These are phyloP conservation scores for Petrocephalus schoutedeni DNA, from an alignment of 2,797 vertebrate genomes.

Conservation along the genomic window DNA sequence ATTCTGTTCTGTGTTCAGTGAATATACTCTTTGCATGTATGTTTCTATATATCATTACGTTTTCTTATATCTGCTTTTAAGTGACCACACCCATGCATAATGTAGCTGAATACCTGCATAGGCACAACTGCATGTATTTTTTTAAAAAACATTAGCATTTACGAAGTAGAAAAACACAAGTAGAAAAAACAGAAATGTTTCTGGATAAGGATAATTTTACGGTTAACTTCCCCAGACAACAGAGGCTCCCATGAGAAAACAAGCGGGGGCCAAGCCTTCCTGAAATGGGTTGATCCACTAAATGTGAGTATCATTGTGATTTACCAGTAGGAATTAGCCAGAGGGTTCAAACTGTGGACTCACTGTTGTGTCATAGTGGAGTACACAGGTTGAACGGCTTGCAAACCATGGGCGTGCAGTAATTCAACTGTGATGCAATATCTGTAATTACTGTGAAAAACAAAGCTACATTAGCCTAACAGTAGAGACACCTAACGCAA, in stretches of 20 bases:
- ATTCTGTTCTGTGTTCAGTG: not conserved
- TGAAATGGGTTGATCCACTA: constrained; percentile 22
- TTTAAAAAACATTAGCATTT: not conserved
- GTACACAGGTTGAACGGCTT: not conserved
- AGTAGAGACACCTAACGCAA: not conserved
- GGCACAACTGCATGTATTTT: not conserved
- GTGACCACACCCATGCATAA: not conserved
- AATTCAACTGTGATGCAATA: not conserved
- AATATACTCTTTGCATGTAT: not conserved
- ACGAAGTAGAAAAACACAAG: constrained; percentile 24
- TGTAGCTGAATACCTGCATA: not conserved
- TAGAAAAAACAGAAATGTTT: constrained; percentile 30
- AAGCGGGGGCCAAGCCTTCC: constrained; percentile 33
- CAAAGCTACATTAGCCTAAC: too few relatives aligned
- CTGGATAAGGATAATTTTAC: constrained; percentile 27
- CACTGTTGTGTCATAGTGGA: constrained; percentile 17
- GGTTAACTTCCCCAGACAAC: constrained; percentile 37
- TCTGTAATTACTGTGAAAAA: not conserved
- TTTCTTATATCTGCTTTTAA: not conserved
- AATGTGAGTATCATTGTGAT: constrained; percentile 4
- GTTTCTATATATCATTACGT: not conserved
- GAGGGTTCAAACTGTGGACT: constrained; percentile 23
- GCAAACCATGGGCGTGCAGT: not conserved
- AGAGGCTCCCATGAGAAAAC: constrained; percentile 49
- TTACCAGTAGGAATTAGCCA: constrained; percentile 21